These are phyloP conservation scores for Peromyscus nudipes DNA, from an alignment of 2,797 vertebrate genomes.

Conservation along the genomic window DNA sequence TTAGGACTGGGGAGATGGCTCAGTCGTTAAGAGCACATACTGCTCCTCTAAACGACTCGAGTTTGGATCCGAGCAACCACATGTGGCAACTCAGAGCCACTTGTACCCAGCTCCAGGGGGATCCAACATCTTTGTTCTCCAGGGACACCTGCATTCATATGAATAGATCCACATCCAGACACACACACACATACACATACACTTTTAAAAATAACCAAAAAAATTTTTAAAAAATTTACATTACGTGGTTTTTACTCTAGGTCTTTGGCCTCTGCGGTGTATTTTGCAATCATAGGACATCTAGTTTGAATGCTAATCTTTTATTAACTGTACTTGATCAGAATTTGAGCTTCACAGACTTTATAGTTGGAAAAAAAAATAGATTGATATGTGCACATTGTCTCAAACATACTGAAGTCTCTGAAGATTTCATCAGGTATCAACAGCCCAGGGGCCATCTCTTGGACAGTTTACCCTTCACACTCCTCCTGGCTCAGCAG, in stretches of 20 bases:
- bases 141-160: not conserved
- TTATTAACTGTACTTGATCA: constrained; percentile 14
- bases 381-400: not conserved
- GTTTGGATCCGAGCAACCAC: not conserved
- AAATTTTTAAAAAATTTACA: not conserved
- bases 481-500: not conserved
- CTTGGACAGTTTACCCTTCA: not conserved
- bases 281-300: not conserved
- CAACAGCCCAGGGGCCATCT: accelerated
- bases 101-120: not conserved
- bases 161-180: not conserved
- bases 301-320: not conserved
- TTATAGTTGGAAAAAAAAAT: not conserved
- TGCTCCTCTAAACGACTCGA: no score
- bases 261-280: not conserved
- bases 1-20: not conserved
- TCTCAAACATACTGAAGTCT: not conserved
- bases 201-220: not conserved
- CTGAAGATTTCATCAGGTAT: not conserved
- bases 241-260: not conserved
- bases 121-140: not conserved
- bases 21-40: not conserved
- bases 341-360: constrained; percentile 25
- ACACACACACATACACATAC: not conserved
- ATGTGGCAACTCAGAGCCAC: not conserved